These are phyloP conservation scores for Lateolabrax maculatus DNA, from an alignment of 2,797 vertebrate genomes.

Conservation along the genomic window DNA sequence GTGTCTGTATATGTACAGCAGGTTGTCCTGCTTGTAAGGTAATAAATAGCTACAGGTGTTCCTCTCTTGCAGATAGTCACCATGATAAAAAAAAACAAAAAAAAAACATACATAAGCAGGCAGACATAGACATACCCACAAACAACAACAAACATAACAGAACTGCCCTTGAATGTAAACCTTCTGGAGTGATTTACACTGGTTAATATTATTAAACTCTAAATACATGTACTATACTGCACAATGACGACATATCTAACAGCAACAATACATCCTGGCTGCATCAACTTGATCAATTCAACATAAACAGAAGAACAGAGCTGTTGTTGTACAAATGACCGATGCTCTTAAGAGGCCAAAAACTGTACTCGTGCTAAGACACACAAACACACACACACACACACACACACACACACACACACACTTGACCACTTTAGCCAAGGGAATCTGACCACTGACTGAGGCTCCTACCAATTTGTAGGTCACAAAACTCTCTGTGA, in stretches of 20 bases:
- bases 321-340: conserved; percentile 27
- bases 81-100: too few relatives aligned
- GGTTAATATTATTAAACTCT: conserved; percentile 7
- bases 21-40: conserved; percentile 26
- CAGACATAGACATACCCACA: conserved; percentile 47
- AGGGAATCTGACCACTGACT: conserved; percentile 80
- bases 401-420: conserved; percentile 39
- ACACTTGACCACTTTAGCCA: conserved; percentile 65
- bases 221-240: conserved; percentile 5
- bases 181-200: conserved; percentile 6
- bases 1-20: conserved; percentile 9
- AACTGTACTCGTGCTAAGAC: conserved; percentile 33
- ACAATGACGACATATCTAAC: not conserved
- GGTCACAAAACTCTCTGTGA: conserved; percentile 79
- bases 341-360: conserved; percentile 37
- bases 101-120: conserved; percentile 46
- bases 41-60: conserved; percentile 71
- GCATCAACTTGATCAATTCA: conserved; percentile 9
- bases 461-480: conserved; percentile 81
- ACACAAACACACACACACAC: conserved; percentile 23
- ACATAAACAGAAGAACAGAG: conserved; percentile 21
- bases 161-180: conserved; percentile 19
- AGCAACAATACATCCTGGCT: conserved; percentile 1
- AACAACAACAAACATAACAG: conserved; percentile 46
- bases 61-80: conserved; percentile 57